These are phyloP conservation scores for Thera obeliscata DNA, from an alignment of 2,888 invertebrate genomes.

Conservation along the genomic window DNA sequence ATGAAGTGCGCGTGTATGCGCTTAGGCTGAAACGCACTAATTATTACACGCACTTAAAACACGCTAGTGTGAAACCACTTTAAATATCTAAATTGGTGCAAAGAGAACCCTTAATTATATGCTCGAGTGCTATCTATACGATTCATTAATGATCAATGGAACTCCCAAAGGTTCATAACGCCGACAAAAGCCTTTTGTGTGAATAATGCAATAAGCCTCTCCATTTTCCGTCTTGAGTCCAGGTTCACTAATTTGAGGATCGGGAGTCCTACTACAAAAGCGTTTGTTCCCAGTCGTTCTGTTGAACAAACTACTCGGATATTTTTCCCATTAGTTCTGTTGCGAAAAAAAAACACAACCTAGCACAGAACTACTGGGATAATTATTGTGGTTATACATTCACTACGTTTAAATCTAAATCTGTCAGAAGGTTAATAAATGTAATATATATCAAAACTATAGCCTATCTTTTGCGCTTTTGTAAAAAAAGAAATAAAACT, in stretches of 20 bases:
- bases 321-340: too few species aligned
- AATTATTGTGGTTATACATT: too few species aligned
- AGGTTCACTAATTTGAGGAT: conserved; percentile 34
- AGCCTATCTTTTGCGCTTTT: too few species aligned
- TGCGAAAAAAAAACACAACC: too few species aligned
- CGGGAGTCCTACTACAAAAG: background rate
- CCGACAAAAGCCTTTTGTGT: conserved; percentile 27
- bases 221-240: conserved; percentile 22
- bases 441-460: too few species aligned
- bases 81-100: conserved; percentile 15
- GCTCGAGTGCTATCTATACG: conserved; percentile 15
- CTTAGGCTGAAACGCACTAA: too few species aligned
- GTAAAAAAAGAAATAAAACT: too few species aligned
- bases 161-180: conserved; percentile 22
- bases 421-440: too few species aligned
- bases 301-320: too few species aligned
- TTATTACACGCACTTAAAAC: background rate
- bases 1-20: too few species aligned
- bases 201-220: conserved; percentile 24
- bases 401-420: too few species aligned
- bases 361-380: too few species aligned
- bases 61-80: background rate
- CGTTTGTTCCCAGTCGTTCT: background rate
- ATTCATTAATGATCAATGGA: conserved; percentile 28
- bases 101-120: conserved; percentile 16